A percentile compares a stretch with the other conserved stretches of the same genome.
Evolutionary conservation across 35 echinoderm and acorn worm species (phyloP).

Genomic region (Ophiothrix spiculata): DNA sequence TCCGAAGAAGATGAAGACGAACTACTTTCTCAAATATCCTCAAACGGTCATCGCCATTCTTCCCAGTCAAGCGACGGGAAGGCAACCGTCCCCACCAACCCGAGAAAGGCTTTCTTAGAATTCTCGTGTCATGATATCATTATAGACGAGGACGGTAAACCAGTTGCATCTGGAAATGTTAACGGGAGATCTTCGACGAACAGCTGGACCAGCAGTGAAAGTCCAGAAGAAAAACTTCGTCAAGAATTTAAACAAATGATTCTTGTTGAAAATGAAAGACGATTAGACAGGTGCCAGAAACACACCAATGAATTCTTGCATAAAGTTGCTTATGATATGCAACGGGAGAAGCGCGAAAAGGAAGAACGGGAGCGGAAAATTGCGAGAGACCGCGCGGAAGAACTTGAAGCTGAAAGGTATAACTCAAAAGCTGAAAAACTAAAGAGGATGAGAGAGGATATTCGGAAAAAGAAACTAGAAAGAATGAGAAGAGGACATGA

Average conservation of each 20-base stretch:
- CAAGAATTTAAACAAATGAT: not conserved
- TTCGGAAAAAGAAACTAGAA: not conserved
- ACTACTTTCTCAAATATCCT: not conserved
- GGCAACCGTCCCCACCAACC: not conserved
- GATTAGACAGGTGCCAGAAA: not conserved
- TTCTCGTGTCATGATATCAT: not conserved
- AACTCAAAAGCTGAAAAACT: not conserved
- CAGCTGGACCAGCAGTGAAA: not conserved
- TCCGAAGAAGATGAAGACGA: not conserved
- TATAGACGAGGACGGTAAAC: not conserved
- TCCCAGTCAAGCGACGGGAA: not conserved
- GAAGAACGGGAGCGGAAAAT: not conserved
- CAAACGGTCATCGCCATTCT: not conserved
- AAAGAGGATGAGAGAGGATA: not conserved
- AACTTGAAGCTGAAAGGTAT: not conserved
- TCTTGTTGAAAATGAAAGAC: not conserved
- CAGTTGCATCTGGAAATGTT: not conserved
- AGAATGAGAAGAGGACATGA: not conserved
- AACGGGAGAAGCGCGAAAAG: not conserved
- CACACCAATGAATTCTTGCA: not conserved
- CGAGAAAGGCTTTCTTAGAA: not conserved
- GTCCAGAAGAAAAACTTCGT: not conserved
- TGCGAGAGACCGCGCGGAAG: not conserved
- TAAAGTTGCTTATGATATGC: not conserved
- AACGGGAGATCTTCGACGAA: not conserved